Conservation (phyloP, 2,888 invertebrate genomes). For the Tyria jacobaeae region DNA sequence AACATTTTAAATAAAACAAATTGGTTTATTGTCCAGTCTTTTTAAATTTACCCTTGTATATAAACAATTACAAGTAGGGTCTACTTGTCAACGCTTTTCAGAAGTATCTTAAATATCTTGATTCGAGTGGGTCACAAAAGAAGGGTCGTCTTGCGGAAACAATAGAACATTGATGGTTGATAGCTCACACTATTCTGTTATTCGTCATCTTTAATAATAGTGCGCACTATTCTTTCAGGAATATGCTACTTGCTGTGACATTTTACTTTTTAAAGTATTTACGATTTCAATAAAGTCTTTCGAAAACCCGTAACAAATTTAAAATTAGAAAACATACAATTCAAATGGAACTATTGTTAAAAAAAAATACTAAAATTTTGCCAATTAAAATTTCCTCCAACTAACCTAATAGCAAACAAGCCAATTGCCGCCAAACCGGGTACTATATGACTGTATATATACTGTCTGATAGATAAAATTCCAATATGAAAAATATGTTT, state of each 20-base stretch:
- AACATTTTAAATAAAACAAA: background rate
- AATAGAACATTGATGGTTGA: conserved; percentile 59
- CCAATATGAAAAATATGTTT: no score
- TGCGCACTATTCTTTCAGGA: conserved; percentile 18
- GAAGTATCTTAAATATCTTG: conserved; percentile 19
- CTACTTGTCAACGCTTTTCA: conserved; percentile 8
- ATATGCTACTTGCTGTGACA: background rate
- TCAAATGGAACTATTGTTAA: no score
- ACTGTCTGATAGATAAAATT: no score
- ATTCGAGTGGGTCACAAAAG: conserved; percentile 33
- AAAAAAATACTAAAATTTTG: no score
- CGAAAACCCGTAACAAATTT: no score
- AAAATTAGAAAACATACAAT: no score
- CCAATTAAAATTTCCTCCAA: no score
- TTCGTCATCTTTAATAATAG: conserved; percentile 60
- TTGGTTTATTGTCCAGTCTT: background rate
- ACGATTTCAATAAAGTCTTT: no score
- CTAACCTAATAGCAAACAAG: no score
- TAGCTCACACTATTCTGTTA: conserved; percentile 56
- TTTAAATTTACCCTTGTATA: conserved; percentile 1
- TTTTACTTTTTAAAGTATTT: background rate
- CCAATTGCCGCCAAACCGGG: no score
- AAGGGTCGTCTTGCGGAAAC: conserved; percentile 48
- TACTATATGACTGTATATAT: no score
- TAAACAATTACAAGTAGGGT: conserved; percentile 1